A percentile compares a stretch with the other conserved stretches of the same genome.
phyloP scores from a whole-genome alignment of 2,888 invertebrate species.

The Dicyrtomina minuta region DNA sequence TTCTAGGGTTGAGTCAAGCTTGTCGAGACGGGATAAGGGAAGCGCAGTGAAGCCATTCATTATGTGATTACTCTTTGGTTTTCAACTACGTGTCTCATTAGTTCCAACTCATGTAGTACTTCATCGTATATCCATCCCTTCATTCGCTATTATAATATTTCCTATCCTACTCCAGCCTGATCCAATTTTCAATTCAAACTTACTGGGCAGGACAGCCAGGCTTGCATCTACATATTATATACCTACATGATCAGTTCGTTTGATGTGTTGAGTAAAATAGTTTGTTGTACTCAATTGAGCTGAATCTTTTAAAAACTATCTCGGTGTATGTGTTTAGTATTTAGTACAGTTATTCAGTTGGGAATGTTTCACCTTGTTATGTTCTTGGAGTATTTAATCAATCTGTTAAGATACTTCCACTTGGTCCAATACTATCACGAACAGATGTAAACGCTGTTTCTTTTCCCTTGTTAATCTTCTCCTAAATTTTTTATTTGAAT shows the following conservation, averaged over 20 bases:
- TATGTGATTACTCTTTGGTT: constrained; percentile 27
- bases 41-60: constrained; percentile 23
- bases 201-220: too few relatives aligned
- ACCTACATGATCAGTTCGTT: neutral
- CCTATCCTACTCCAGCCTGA: too few relatives aligned
- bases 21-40: constrained; percentile 23
- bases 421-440: too few relatives aligned
- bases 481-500: too few relatives aligned
- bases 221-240: too few relatives aligned
- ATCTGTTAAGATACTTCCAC: too few relatives aligned
- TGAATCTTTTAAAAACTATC: constrained; percentile 1
- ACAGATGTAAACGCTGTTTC: too few relatives aligned
- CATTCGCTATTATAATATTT: neutral
- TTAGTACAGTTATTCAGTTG: too few relatives aligned
- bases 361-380: too few relatives aligned
- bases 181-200: too few relatives aligned
- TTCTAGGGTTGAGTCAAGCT: constrained; percentile 23
- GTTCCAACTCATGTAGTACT: constrained; percentile 20
- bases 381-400: too few relatives aligned
- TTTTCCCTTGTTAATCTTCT: too few relatives aligned
- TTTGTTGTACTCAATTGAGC: neutral
- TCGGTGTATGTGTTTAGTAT: neutral
- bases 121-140: constrained; percentile 16
- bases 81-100: constrained; percentile 29
- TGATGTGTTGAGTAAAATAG: neutral